Conservation (phyloP, 2,888 invertebrate species). For the Heteromyza rotundicornis region DNA sequence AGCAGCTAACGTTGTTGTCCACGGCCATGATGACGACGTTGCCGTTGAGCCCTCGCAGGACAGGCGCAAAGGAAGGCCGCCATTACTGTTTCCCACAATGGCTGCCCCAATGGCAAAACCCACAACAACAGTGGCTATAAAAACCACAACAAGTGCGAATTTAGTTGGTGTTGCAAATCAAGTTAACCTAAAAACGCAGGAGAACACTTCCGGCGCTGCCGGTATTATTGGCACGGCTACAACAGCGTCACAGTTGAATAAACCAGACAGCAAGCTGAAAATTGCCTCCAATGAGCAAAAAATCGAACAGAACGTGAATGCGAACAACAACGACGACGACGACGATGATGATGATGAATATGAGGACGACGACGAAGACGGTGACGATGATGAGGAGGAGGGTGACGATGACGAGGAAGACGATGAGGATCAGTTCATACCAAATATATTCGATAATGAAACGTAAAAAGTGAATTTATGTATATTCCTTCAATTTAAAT, state of each 20-base stretch:
- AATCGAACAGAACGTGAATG: slow-evolving; percentile 1
- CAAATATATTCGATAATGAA: slow-evolving; percentile 19
- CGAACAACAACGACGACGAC: slow-evolving; percentile 20
- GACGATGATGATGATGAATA: slow-evolving; percentile 33
- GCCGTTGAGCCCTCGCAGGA: slow-evolving; percentile 33
- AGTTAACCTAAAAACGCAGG: slow-evolving; percentile 6
- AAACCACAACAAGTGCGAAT: neutral
- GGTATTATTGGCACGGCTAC: slow-evolving; percentile 12
- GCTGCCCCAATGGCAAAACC: slow-evolving; percentile 22
- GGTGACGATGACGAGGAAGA: slow-evolving; percentile 36
- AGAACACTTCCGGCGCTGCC: slow-evolving; percentile 11
- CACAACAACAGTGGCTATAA: slow-evolving; percentile 19
- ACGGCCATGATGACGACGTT: slow-evolving; percentile 25
- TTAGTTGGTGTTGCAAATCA: slow-evolving; percentile 13
- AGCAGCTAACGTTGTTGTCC: slow-evolving; percentile 43
- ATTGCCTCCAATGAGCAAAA: neutral
- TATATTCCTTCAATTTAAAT: too few species aligned
- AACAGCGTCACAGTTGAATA: slow-evolving; percentile 11
- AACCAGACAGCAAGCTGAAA: neutral
- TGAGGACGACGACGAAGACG: slow-evolving; percentile 36
- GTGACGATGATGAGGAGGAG: slow-evolving; percentile 36
- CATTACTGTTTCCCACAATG: slow-evolving; percentile 20
- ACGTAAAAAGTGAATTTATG: neutral
- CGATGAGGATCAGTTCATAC: slow-evolving; percentile 24
- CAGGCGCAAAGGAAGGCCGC: too few species aligned